Conservation (phyloP, 1,140 invertebrate genomes). For the Hypsibius dujardini region DNA sequence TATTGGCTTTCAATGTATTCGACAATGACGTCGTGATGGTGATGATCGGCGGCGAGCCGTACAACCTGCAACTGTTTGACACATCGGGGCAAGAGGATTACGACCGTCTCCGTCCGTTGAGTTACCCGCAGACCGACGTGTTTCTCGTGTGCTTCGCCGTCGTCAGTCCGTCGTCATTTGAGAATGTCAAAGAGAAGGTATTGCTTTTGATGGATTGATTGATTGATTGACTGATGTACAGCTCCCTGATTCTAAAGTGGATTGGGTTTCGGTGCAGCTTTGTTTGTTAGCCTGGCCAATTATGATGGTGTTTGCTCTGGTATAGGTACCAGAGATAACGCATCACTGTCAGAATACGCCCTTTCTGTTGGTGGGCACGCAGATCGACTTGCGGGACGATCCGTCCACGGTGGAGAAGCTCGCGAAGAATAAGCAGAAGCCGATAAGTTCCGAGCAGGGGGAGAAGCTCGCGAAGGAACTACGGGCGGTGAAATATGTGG, state of each 20-base stretch:
- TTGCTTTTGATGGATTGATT: too few species aligned
- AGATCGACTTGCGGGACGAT: conserved; percentile 95
- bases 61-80: not conserved
- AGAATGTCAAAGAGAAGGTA: conserved; percentile 99
- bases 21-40: conserved; percentile 5
- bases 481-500: conserved; percentile 98
- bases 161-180: conserved; percentile 93
- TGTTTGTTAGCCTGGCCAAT: too few species aligned
- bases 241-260: too few species aligned
- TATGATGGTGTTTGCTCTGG: conserved; percentile 19
- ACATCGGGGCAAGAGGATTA: conserved; percentile 81
- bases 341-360: conserved; percentile 99
- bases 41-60: not conserved
- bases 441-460: conserved; percentile 80
- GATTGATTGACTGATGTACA: too few species aligned
- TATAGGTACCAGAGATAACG: conserved; percentile 93
- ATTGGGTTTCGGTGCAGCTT: too few species aligned
- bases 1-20: not conserved
- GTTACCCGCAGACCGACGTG: conserved; percentile 97
- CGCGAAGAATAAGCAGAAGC: conserved; percentile 97
- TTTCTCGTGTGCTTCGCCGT: conserved; percentile 98
- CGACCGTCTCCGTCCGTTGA: conserved; percentile 79
- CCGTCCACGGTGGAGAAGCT: conserved; percentile 89
- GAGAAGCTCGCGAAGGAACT: conserved; percentile 95
- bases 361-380: conserved; percentile 90